These are phyloP conservation scores for Criorhina ranunculi DNA, from an alignment of 2,888 invertebrate genomes.

Conservation along the genomic window DNA sequence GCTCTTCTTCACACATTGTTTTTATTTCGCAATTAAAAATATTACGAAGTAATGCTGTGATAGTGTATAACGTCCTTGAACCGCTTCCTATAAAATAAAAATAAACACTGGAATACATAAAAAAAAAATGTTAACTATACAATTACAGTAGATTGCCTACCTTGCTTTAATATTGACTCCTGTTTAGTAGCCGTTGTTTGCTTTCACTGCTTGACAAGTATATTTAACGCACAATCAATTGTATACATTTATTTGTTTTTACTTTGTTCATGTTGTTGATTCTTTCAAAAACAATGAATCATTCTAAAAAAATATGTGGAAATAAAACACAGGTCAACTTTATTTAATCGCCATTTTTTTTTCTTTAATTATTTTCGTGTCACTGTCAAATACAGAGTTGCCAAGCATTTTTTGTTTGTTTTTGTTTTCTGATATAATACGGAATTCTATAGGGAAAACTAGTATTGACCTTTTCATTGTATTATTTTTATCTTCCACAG, in stretches of 20 bases:
- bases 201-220: not conserved
- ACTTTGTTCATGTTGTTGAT: conserved; percentile 67
- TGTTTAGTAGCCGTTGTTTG: conserved; percentile 2
- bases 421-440: not conserved
- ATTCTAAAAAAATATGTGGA: conserved; percentile 60
- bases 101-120: conserved; percentile 43
- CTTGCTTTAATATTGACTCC: conserved; percentile 13
- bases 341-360: conserved; percentile 66
- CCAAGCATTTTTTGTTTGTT: not conserved
- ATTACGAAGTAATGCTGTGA: conserved; percentile 23
- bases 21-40: conserved; percentile 19
- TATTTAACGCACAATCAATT: conserved; percentile 42
- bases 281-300: conserved; percentile 69
- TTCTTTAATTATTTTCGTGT: conserved; percentile 33
- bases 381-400: conserved; percentile 45
- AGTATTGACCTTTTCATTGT: too few relatives aligned
- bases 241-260: conserved; percentile 62
- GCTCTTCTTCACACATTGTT: conserved; percentile 83
- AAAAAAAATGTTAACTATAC: conserved; percentile 24
- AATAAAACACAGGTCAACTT: conserved; percentile 67
- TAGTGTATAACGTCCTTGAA: conserved; percentile 50
- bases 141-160: conserved; percentile 9
- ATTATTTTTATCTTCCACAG: too few relatives aligned
- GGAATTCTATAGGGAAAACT: conserved; percentile 31
- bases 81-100: conserved; percentile 57